Conservation (phyloP, 2,888 invertebrate species). For the Petrolisthes cinctipes region DNA sequence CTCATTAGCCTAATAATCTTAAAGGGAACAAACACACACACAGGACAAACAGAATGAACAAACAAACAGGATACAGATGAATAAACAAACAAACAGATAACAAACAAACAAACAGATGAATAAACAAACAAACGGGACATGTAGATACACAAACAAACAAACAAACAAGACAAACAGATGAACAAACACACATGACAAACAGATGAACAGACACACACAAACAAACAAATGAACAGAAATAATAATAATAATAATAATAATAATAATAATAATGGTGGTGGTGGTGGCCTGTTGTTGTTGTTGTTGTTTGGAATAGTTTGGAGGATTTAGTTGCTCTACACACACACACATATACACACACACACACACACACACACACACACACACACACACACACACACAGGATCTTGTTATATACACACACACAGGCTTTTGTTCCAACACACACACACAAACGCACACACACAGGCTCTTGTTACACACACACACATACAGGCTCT, state of each 20-base stretch:
- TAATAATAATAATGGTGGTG: background rate
- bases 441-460: too few relatives aligned
- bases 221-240: too few relatives aligned
- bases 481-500: too few relatives aligned
- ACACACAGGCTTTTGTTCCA: background rate
- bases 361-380: conserved; percentile 20
- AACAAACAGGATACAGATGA: background rate
- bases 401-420: too few relatives aligned
- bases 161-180: background rate
- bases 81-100: background rate
- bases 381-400: too few relatives aligned
- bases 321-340: too few relatives aligned
- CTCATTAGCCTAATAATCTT: too few relatives aligned
- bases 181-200: background rate
- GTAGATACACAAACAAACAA: background rate
- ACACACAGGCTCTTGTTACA: background rate
- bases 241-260: too few relatives aligned
- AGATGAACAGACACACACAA: background rate
- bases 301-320: too few relatives aligned
- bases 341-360: background rate
- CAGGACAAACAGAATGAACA: background rate
- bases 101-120: background rate
- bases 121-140: background rate
- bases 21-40: background rate
- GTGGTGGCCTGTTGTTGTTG: too few relatives aligned